Conservation (phyloP, 2,888 invertebrate species). For the Falcaria lacertinaria region DNA sequence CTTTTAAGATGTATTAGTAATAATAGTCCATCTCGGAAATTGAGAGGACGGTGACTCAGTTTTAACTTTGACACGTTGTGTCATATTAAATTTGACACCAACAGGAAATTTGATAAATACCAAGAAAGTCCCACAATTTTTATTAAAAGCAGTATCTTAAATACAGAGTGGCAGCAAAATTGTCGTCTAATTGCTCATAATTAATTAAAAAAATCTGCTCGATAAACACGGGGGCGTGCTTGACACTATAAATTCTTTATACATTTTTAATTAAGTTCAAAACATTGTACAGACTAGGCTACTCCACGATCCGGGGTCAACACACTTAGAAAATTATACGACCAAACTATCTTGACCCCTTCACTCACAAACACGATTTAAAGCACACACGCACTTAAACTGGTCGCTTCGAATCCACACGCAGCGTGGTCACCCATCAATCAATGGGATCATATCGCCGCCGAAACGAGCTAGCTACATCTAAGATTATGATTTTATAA, state of each 20-base stretch:
- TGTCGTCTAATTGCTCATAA: conserved; percentile 37
- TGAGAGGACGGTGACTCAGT: conserved; percentile 28
- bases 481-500: conserved; percentile 72
- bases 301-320: conserved; percentile 61
- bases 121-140: conserved; percentile 29
- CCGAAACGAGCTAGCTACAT: conserved; percentile 62
- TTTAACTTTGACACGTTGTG: conserved; percentile 29
- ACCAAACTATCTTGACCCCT: conserved; percentile 45
- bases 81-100: conserved; percentile 33
- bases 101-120: conserved; percentile 63
- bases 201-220: conserved; percentile 41
- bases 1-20: not conserved
- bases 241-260: conserved; percentile 66
- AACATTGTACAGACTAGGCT: conserved; percentile 60
- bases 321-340: conserved; percentile 54
- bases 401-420: conserved; percentile 44
- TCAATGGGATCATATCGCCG: conserved; percentile 76
- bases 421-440: conserved; percentile 77
- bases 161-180: conserved; percentile 25
- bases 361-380: conserved; percentile 14
- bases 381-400: conserved; percentile 20
- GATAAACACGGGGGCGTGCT: conserved; percentile 56
- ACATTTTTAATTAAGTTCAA: conserved; percentile 74
- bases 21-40: not conserved
- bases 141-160: conserved; percentile 15